Base-by-base conservation (phyloP, 2,113 vertebrate species). In the Cyanoderma ruficeps region DNA sequence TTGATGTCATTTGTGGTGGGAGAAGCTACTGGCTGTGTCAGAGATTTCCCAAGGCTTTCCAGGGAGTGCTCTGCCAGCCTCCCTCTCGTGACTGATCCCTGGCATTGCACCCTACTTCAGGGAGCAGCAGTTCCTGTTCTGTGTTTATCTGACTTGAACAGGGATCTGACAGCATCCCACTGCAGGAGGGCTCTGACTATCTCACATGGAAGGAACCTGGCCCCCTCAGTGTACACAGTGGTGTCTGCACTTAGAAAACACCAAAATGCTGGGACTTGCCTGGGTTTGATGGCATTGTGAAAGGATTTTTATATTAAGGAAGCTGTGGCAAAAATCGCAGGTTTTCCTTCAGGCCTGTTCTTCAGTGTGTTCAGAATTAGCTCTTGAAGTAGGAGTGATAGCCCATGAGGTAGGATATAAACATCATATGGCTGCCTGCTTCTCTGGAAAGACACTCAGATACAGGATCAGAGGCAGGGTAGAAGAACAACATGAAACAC, bases 11-110 rank as follows among this genome's bases (percentile, higher is more conserved):
- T 42, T 27, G 67, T 61, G 55, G 57, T 77, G 75, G 68, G 82
- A 68, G 30, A 55, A 47, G 56, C 61, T 79, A 5, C 59, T 56
- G 7, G 17, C 55, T 49, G 42, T 18, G 41, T 3, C 50, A 30
- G 68, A 76, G 87, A 12, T 53, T 37, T 57, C 56, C 71, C 24
- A 1, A 68, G 44, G 78, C 53, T 94, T 44, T 65, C 33, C 6
- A 1, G 3, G 33, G 46, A 47, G 3, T 50, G 75, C 27, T 61
- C 28, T 83, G 78, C 71, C 83, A 70, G 42, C 92, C 75, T 97
- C 90, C 92, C 95, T 92, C 95, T 96, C 57, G 79, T 95, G 96
- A 68, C 92, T 74, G n/a, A 33, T 76, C 50, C 46, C 71, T 56
- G 90, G 33, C 92, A 96, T 47, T 96, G n/a, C 96, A 92, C 57